phyloP scores from a whole-genome alignment of 2,797 vertebrate species.

The Syndactyla subalaris region DNA sequence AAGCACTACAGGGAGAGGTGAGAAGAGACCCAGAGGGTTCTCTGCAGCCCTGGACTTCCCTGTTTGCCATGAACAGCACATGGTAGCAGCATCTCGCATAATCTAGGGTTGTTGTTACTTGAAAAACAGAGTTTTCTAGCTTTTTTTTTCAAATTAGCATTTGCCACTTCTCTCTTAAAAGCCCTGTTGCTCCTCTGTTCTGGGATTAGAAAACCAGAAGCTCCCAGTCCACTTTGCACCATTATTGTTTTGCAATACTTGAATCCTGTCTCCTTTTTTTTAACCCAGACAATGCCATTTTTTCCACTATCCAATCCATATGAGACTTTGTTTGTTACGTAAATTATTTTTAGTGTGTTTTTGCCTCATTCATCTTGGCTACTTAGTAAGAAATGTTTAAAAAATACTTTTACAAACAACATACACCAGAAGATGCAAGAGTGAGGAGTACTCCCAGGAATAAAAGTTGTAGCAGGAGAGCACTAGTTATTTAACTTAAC shows the following conservation, averaged over 20 bases:
- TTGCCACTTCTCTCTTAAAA: background rate
- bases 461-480: background rate
- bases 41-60: background rate
- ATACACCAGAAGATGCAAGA: background rate
- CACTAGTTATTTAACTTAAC: background rate
- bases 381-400: background rate
- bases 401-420: background rate
- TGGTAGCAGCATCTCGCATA: background rate
- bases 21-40: background rate
- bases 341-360: background rate
- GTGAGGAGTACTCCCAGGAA: background rate
- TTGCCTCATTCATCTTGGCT: fast-evolving
- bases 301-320: background rate
- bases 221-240: background rate
- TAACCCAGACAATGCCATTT: background rate
- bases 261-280: background rate
- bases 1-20: background rate
- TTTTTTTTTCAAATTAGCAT: fast-evolving
- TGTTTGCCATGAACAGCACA: background rate
- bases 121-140: background rate
- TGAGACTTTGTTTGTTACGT: background rate
- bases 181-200: background rate
- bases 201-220: background rate
- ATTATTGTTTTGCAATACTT: background rate
- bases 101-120: background rate